phyloP scores from a whole-genome alignment of 1,140 invertebrate species.

The Cotesia typhae region DNA sequence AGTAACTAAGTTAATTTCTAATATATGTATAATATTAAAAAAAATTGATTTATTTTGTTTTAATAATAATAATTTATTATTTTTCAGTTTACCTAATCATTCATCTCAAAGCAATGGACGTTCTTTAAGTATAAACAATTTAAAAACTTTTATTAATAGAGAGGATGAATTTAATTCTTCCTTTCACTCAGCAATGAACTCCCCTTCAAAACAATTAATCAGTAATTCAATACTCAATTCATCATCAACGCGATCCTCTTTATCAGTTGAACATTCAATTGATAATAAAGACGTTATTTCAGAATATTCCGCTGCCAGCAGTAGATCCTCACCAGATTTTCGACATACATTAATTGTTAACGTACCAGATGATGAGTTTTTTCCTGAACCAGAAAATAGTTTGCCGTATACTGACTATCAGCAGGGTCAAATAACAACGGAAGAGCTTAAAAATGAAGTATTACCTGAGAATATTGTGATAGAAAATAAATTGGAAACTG shows the following conservation, averaged over 20 bases:
- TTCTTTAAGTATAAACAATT: not conserved
- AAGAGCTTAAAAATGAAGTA: conserved; percentile 69
- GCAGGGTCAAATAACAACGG: conserved; percentile 68
- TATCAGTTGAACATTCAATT: conserved; percentile 47
- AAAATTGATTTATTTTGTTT: too few relatives aligned
- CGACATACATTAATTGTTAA: conserved; percentile 36
- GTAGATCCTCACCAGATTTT: conserved; percentile 46
- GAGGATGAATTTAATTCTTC: conserved; percentile 27
- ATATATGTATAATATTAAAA: too few relatives aligned
- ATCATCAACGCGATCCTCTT: conserved; percentile 47
- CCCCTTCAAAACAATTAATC: conserved; percentile 37
- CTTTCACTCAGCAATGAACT: conserved; percentile 21
- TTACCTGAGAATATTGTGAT: conserved; percentile 47
- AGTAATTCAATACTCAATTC: conserved; percentile 34
- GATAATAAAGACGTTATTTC: conserved; percentile 51
- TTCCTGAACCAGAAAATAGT: not conserved
- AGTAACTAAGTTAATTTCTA: conserved; percentile 10
- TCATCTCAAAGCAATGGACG: not conserved
- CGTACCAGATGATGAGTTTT: conserved; percentile 19
- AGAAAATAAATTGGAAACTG: conserved; percentile 17
- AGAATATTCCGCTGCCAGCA: conserved; percentile 49
- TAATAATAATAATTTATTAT: too few relatives aligned
- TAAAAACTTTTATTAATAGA: conserved; percentile 1
- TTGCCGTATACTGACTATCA: conserved; percentile 42
- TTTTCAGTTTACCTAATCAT: not conserved